Evolutionary conservation across 2,888 invertebrate genomes (phyloP), one percentile per base, ranked within the genome.

Genomic region (Pardosa pseudoannulata): DNA sequence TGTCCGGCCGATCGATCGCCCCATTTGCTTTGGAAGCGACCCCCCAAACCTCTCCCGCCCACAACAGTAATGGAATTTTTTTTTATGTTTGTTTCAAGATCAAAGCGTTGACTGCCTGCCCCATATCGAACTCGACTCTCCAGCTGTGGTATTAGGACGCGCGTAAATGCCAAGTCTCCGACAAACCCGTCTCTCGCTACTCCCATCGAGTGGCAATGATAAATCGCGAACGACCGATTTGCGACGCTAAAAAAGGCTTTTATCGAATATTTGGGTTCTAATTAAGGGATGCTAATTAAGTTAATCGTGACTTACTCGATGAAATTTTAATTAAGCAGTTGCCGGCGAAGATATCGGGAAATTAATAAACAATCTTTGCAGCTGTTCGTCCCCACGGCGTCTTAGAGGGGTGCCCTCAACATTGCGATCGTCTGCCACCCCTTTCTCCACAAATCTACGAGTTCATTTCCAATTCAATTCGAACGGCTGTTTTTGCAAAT

Each of bases 231-330:
- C 68, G 39, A 32, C 29, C 46, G 19, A 29, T 62, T 39, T 11
- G 27, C 74, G 46, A 64, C 75, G 56, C 41, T 1, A 65, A 76
- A 76, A 83, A 36, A 65, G 41, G 11, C 67, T 85, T 85, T 78
- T 85, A 78, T 85, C 83, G 56, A 85, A 67, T 67, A 78, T 85
- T 79, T 73, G 85, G 74, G 68, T 79, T 70, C 75, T 75, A 87
- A 87, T 87, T 87, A 87, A 80, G 71, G 80, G 71, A 50, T 65
- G 70, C 76, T 87, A 87, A 87, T 87, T 87, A 87, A 87, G 87
- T 80, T 87, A 87, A 87, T 80, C 87, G 80, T 87, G 87, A 87
- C 87, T 87, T 87, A 80, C 80, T 76, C 87, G 87, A 80, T 87
- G 87, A 87, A 87, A 87, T 76, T 87, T 87, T 87, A 87, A 87